Conservation (phyloP, 2,797 vertebrate genomes). For the Pipistrellus kuhlii region DNA sequence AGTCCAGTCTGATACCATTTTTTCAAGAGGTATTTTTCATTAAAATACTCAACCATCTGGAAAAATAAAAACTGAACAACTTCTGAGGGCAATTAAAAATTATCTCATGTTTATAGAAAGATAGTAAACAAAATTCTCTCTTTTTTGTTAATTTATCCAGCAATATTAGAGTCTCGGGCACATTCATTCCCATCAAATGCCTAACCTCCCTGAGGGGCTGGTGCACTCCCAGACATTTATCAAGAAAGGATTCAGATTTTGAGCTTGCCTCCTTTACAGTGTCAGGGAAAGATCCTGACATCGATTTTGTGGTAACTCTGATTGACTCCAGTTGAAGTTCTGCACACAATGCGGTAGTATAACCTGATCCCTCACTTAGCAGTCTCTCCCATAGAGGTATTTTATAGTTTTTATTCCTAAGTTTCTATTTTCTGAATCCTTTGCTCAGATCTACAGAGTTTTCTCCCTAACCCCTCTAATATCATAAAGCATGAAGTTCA, state of each 20-base stretch:
- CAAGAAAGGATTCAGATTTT: slow-evolving; percentile 62
- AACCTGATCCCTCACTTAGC: background rate
- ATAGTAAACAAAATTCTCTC: slow-evolving; percentile 10
- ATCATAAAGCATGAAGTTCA: slow-evolving; percentile 30
- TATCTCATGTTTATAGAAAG: slow-evolving; percentile 63
- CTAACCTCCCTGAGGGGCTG: background rate
- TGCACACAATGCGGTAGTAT: background rate
- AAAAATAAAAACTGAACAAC: slow-evolving; percentile 71
- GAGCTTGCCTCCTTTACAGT: slow-evolving; percentile 33
- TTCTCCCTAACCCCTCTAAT: background rate
- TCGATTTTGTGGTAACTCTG: slow-evolving; percentile 34
- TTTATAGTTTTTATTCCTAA: slow-evolving; percentile 25
- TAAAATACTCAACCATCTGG: slow-evolving; percentile 73
- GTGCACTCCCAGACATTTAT: slow-evolving; percentile 26
- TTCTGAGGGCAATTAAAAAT: slow-evolving; percentile 56
- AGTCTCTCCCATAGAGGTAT: background rate
- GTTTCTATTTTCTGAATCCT: slow-evolving; percentile 54
- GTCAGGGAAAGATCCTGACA: slow-evolving; percentile 48
- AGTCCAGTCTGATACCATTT: background rate
- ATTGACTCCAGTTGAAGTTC: background rate
- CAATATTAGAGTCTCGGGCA: background rate
- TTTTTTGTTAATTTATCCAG: slow-evolving; percentile 54
- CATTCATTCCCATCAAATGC: slow-evolving; percentile 42
- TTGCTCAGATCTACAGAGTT: background rate
- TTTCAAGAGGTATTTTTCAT: slow-evolving; percentile 61